Base-by-base conservation (phyloP, 2,888 invertebrate genomes). In the Limnephilus auricula region DNA sequence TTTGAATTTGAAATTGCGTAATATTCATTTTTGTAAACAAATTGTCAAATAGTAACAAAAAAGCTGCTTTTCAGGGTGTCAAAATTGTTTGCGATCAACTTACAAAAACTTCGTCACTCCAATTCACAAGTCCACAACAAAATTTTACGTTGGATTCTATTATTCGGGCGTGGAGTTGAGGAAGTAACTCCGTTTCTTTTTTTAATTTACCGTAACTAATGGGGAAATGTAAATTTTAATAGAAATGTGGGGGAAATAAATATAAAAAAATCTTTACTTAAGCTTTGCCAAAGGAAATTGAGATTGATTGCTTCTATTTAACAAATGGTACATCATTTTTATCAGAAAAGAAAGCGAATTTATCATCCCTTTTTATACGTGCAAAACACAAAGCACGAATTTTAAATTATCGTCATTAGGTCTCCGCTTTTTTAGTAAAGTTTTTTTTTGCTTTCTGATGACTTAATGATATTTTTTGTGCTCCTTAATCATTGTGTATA, bases 201-300 rank as follows among this genome's bases (percentile, higher is more conserved):
- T 65, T 65, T 65, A 65, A 65, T 65, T 65, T 65, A 65, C 50
- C 50, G 18, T 65, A 65, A 65, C 50, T 65, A 65, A 65, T 65
- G 50, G 50, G 50, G 50, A 65, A 65, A 65, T 65, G 50, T 65
- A 65, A 65, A 65, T 65, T 65, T 65, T 65, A 65, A 65, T 65
- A 65, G 18, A 65, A 65, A 65, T 25, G 50, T 65, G 31, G 31
- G 32, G 82, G 82, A 80, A 82, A 65, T 65, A 65, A 65, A 65
- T 65, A 65, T 65, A 65, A 80, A 80, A n/a, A 80, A 82, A 82
- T 32, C 32, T 13, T 15, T 32, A 34, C 82, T 82, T 32, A 34
- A 82, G 82, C 82, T 32, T 82, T 34, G 82, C 82, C 34, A 82
- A 18, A 34, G 82, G 34, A 82, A 82, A 82, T 82, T 82, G 82